A percentile compares a stretch with the other conserved stretches of the same genome.
phyloP scores from a whole-genome alignment of 2,797 vertebrate species.

The Propithecus deckenii region DNA sequence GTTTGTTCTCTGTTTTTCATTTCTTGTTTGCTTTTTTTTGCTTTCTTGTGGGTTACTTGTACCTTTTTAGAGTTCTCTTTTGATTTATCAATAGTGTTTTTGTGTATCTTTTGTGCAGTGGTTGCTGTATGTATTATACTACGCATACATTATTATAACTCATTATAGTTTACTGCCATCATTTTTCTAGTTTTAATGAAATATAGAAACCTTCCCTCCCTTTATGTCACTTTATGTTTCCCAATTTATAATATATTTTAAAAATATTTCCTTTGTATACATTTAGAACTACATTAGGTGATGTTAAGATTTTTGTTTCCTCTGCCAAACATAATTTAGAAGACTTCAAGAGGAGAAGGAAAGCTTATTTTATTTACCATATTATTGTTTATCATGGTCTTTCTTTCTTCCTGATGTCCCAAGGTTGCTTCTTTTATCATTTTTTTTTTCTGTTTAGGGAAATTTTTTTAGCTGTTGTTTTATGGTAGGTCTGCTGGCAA shows the following conservation, averaged over 20 bases:
- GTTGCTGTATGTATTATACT: not conserved
- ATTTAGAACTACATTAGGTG: not conserved
- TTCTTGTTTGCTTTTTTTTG: not conserved
- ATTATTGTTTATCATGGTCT: not conserved
- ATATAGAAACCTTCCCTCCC: not conserved
- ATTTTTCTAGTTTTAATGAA: not conserved
- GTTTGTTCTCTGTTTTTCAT: not conserved
- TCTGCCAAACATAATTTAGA: not conserved
- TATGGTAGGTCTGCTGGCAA: not conserved
- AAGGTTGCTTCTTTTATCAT: not conserved
- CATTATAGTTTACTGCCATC: not conserved
- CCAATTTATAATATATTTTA: not conserved
- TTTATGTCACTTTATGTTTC: not conserved
- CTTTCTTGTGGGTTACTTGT: not conserved
- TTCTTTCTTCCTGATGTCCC: not conserved
- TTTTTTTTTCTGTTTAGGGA: not conserved
- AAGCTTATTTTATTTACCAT: not conserved
- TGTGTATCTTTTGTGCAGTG: not conserved
- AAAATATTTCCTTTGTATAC: not conserved
- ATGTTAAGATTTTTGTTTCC: not conserved
- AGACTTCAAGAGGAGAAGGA: not conserved
- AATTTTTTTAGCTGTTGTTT: not conserved
- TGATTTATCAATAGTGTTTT: not conserved
- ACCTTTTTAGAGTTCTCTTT: not conserved
- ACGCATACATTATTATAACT: no score